A percentile compares a stretch with the other conserved stretches of the same genome.
phyloP scores from a whole-genome alignment of 1,140 invertebrate species.

The Neuroterus valhalla region DNA sequence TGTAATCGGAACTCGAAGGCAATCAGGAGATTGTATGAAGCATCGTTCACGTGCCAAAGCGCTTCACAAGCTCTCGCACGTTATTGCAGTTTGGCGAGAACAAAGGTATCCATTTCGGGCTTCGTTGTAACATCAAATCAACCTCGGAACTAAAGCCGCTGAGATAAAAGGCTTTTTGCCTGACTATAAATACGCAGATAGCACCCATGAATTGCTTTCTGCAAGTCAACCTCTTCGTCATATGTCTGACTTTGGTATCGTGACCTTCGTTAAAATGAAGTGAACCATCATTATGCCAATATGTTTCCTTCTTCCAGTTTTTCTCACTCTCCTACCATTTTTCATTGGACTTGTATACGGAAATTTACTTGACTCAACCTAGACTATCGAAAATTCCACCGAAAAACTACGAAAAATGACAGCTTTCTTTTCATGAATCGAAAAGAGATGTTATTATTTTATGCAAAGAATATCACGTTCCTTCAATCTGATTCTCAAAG shows the following conservation, averaged over 20 bases:
- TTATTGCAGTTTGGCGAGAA: conserved; percentile 44
- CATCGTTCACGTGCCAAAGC: conserved; percentile 49
- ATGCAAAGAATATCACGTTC: too few relatives aligned
- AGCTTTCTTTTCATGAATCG: too few relatives aligned
- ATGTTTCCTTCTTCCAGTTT: too few relatives aligned
- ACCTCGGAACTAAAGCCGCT: background rate
- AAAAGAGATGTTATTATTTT: too few relatives aligned
- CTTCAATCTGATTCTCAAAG: too few relatives aligned
- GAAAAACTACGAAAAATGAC: too few relatives aligned
- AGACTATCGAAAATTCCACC: too few relatives aligned
- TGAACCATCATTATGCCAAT: too few relatives aligned
- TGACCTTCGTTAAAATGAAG: too few relatives aligned
- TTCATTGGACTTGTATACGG: too few relatives aligned
- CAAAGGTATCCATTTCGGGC: conserved; percentile 48
- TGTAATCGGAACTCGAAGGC: conserved; percentile 52
- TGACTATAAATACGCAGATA: conserved; percentile 1
- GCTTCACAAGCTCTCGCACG: conserved; percentile 40
- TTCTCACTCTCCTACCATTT: too few relatives aligned
- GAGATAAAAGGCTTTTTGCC: background rate
- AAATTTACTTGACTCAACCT: too few relatives aligned
- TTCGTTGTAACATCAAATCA: conserved; percentile 42
- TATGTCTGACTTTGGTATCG: background rate
- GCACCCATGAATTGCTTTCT: conserved; percentile 1
- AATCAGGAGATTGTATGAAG: conserved; percentile 57
- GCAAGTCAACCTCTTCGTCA: background rate